Evolutionary conservation across 2,113 vertebrate genomes (phyloP).

Genomic region (Entomyzon cyanotis): DNA sequence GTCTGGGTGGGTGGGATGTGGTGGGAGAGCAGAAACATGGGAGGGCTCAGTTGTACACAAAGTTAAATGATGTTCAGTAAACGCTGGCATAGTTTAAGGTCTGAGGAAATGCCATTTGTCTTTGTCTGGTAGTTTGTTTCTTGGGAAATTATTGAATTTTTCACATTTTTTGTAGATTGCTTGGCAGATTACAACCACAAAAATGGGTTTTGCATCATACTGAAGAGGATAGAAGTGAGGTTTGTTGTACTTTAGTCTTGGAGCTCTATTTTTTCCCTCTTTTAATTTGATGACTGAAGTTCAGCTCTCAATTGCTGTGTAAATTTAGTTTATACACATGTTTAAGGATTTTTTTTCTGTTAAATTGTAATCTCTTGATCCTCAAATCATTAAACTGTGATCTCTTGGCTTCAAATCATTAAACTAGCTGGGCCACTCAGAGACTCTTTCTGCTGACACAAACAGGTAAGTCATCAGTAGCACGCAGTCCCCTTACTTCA

Average conservation of each 20-base stretch:
- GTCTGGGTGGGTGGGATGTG: not conserved
- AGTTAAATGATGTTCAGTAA: not conserved
- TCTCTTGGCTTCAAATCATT: not conserved
- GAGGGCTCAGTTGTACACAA: accelerated
- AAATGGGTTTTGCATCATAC: not conserved
- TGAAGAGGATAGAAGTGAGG: not conserved
- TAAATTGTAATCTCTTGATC: not conserved
- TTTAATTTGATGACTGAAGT: not conserved
- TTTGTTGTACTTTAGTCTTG: not conserved
- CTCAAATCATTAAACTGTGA: conserved; percentile 5
- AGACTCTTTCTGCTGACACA: not conserved
- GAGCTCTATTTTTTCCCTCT: not conserved
- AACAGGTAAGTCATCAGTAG: not conserved
- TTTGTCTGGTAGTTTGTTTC: not conserved
- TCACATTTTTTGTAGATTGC: not conserved
- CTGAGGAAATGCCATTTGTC: not conserved
- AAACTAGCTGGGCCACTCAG: not conserved
- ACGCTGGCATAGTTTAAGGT: not conserved
- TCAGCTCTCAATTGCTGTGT: not conserved
- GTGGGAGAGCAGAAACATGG: not conserved
- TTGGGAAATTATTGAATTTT: not conserved
- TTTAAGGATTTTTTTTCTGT: not conserved
- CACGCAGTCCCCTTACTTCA: not conserved
- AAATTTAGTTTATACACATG: accelerated
- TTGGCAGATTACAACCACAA: not conserved